Conservation (phyloP, 30 jellyfish, hydroid and myxozoan genomes). For the Mastigias papua region DNA sequence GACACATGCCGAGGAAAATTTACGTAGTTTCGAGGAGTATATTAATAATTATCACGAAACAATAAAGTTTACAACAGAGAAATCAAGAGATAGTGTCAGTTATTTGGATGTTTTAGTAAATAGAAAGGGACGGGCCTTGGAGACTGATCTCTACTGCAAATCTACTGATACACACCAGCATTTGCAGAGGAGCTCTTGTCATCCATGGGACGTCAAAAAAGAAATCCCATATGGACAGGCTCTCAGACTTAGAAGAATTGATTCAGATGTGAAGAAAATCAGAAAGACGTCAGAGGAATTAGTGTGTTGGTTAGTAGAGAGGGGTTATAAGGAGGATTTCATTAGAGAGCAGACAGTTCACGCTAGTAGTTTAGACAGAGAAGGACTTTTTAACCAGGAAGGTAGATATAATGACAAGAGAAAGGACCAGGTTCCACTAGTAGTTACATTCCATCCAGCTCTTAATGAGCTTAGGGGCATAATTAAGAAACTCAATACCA, state of each 20-base stretch:
- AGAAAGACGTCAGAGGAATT: slow-evolving; percentile 2
- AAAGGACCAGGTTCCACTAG: too few species aligned
- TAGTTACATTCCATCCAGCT: too few species aligned
- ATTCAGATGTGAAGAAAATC: background rate
- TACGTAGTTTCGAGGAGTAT: background rate
- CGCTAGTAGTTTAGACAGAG: background rate
- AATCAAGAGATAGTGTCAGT: background rate
- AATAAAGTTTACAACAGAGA: background rate
- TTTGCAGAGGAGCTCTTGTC: background rate
- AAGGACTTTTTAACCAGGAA: background rate
- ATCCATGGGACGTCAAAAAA: background rate
- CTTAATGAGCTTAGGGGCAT: too few species aligned
- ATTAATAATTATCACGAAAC: slow-evolving; percentile 3
- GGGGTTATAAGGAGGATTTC: slow-evolving; percentile 12
- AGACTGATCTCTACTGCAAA: slow-evolving; percentile 31
- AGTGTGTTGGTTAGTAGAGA: background rate
- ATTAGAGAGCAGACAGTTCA: background rate
- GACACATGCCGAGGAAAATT: too few species aligned
- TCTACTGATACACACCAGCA: background rate
- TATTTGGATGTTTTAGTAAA: too few species aligned
- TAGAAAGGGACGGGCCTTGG: too few species aligned
- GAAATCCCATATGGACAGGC: background rate
- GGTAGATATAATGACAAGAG: background rate
- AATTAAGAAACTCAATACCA: too few species aligned
- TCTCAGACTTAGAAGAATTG: background rate